Evolutionary conservation across 1,140 invertebrate species (phyloP).

Genomic region (Bombus confusus): DNA sequence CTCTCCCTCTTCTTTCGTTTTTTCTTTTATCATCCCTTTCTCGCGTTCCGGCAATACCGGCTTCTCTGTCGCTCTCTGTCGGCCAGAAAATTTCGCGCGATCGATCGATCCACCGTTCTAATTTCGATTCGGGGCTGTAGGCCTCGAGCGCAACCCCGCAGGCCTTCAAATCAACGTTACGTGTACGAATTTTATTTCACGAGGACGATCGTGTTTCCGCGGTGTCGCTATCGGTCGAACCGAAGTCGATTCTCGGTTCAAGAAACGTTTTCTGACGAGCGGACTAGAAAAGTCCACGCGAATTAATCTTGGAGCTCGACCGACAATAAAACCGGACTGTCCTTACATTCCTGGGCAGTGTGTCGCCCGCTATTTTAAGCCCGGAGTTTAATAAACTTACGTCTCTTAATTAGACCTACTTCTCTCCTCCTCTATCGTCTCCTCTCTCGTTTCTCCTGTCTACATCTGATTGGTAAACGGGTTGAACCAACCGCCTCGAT

Average conservation of each 20-base stretch:
- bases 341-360: slow-evolving; percentile 80
- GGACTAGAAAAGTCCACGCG: slow-evolving; percentile 54
- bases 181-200: not conserved
- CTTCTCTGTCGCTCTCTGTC: not conserved
- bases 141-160: not conserved
- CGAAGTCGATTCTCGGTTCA: slow-evolving; percentile 31
- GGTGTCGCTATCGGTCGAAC: slow-evolving; percentile 22
- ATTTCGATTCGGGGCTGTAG: slow-evolving; percentile 35
- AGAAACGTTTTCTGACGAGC: slow-evolving; percentile 24
- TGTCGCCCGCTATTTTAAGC: slow-evolving; percentile 80
- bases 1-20: not conserved
- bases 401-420: slow-evolving; percentile 77
- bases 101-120: slow-evolving; percentile 46
- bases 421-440: slow-evolving; percentile 55
- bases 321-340: slow-evolving; percentile 78
- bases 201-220: not conserved
- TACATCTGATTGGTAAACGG: slow-evolving; percentile 45
- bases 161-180: no score
- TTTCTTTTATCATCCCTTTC: slow-evolving; percentile 9
- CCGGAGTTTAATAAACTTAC: slow-evolving; percentile 76
- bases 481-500: slow-evolving; percentile 9
- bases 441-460: slow-evolving; percentile 35
- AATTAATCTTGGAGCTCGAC: slow-evolving; percentile 74
- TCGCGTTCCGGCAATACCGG: not conserved
- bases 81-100: slow-evolving; percentile 30